Evolutionary conservation across 2,797 vertebrate genomes (phyloP), one percentile per base, ranked within the genome.

Genomic region (Clarias pachynema): DNA sequence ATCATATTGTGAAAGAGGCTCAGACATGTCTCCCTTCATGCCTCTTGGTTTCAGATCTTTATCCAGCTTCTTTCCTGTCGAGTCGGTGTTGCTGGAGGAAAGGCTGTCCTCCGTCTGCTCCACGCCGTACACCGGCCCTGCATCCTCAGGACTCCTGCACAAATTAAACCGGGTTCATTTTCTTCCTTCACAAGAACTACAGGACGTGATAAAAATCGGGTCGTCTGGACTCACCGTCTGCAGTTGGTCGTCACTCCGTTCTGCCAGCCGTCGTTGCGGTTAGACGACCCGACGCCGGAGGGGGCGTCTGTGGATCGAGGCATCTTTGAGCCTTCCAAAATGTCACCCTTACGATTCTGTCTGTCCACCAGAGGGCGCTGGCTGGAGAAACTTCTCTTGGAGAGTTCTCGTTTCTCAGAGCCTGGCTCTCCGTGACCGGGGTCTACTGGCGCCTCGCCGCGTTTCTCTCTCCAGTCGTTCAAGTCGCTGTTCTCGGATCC

Each of bases 331-430:
- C 92, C 95, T 56, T 96, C 95, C 85, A 97, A 94, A 85, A 96
- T 93, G 79, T 99, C 98, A 0, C 96, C 94, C 92, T 98, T 99
- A 79, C 98, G 96, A 94, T 96, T 98, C 91, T 99, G 98, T 31
- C 98, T 92, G 83, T 99, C 98, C 1, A 96, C 96, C 66, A 99
- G 88, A 0, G 98, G 98, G 49, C 98, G 96, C 89, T 99, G 98
- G 89, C 98, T 98, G 2, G 98, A 99, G 92, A 99, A 99, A 91
- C 98, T 99, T 88, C 98, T 94, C 90, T 99, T 99, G 6, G 98
- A 97, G 65, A 98, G 91, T 80, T 99, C 98, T 90, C 97, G 96
- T 94, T 98, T 99, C 91, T 99, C 98, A 1, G 94, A 68, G 84
- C 93, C 87, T 0, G 93, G 92, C 3, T 96, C 96, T 0, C 94